Percentiles rank a stretch among this genome's conserved stretches.
Conservation (phyloP, 2,888 invertebrate genomes). For the Hirtodrosophila histrioides region DNA sequence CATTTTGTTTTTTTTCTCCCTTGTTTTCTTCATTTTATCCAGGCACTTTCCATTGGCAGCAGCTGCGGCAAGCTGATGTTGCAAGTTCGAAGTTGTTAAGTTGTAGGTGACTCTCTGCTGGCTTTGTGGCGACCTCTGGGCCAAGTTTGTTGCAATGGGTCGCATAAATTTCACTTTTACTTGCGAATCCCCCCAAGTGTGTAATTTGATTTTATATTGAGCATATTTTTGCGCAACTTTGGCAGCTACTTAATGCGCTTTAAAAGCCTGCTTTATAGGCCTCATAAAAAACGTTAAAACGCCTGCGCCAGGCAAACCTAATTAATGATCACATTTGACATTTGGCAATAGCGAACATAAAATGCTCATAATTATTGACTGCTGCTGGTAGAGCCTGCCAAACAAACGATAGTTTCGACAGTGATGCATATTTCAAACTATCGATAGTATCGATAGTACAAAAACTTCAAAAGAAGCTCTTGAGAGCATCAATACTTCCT, state of each 20-base stretch:
- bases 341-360: constrained; percentile 30
- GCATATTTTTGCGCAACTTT: constrained; percentile 42
- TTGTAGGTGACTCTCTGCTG: constrained; percentile 29
- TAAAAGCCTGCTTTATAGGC: constrained; percentile 14
- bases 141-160: constrained; percentile 50
- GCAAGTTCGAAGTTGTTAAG: constrained; percentile 47
- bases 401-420: too few species aligned
- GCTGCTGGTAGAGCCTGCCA: too few species aligned
- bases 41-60: constrained; percentile 54
- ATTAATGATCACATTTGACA: constrained; percentile 51
- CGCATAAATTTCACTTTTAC: constrained; percentile 78
- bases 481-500: too few species aligned
- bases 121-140: constrained; percentile 51
- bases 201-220: constrained; percentile 56
- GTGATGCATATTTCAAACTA: too few species aligned
- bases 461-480: too few species aligned
- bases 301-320: constrained; percentile 7
- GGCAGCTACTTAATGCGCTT: constrained; percentile 53
- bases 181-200: constrained; percentile 28
- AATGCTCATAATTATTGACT: too few species aligned
- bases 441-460: too few species aligned
- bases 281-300: constrained; percentile 14
- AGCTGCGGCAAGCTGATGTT: constrained; percentile 35
- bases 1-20: constrained; percentile 33
- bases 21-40: constrained; percentile 22